Evolutionary conservation across 2,113 vertebrate species (phyloP), one percentile per base, ranked within the genome.

Genomic region (Psettodes erumei): DNA sequence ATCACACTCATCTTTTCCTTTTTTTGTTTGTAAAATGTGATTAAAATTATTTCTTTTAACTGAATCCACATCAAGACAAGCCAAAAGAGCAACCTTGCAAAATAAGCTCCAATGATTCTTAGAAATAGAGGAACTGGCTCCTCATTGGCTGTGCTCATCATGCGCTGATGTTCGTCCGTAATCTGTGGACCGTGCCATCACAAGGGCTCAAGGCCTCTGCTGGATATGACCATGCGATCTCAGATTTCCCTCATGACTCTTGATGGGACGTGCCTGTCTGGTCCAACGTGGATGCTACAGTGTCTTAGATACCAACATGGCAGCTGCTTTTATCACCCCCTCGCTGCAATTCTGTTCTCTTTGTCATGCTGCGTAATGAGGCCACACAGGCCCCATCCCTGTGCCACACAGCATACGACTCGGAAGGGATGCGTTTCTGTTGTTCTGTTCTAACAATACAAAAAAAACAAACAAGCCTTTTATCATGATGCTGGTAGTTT

Each of bases 221-320:
- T 75, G 82, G 85, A 84, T 71, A 38, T 9, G 80, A 82, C 62
- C 61, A 21, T 54, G 21, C 74, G 71, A 64, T 69, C 67, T 84
- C 64, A 3, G 6, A 25, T 37, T 59, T 73, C 63, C 60, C 65
- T 64, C 77, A n/a, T 55, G 35, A 30, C 70, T 71, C 64, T 51
- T 51, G 12, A 40, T 73, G 80, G 75, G 75, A 88, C 25, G 72
- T 81, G 88, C 77, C 86, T 69, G 70, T 43, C 86, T 45, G 79
- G 71, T 84, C 71, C 82, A 63, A 62, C 59, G 54, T 60, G 77
- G 79, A 81, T 75, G 77, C 79, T 72, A 28, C 82, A 75, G 86
- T 86, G 89, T 92, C 89, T 91, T 88, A 69, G 50, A 75, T 79
- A 33, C 62, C 82, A 79, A 67, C 77, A 58, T 67, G 85, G 82